Base-by-base conservation (phyloP, 1,140 invertebrate genomes). In the Ceratosolen fusciceps region DNA sequence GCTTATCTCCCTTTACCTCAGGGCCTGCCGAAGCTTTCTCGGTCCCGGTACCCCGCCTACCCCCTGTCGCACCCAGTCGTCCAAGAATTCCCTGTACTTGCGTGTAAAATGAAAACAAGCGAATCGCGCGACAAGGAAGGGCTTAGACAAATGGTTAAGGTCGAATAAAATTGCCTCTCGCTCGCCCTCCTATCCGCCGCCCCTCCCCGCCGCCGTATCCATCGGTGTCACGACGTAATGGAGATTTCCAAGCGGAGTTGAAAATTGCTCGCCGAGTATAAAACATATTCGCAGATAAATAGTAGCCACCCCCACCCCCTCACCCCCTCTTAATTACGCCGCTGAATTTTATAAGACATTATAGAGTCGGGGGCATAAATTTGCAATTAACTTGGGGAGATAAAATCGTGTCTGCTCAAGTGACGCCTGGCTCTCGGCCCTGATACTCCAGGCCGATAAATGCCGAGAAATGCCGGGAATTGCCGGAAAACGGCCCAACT, bases 401-500 rank as follows among this genome's bases (percentile, higher is more conserved):
- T 70, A 5, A 54, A 5, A 16, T 54, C 24, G 10, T 10, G 29
- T 74, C 37, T 37, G n/a, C 72, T 43, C 62, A 60, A 21, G 47
- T 16, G 72, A 49, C 14, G 24, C 19, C 34, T 74, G 24, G 62
- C 9, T 37, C 72, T 47, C 34, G 56, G n/a, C n/a, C n/a, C n/a
- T n/a, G n/a, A n/a, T n/a, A n/a, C n/a, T n/a, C n/a, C n/a, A n/a
- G n/a, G n/a, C n/a, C n/a, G n/a, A n/a, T n/a, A n/a, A n/a, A n/a
- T n/a, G n/a, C n/a, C n/a, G n/a, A 79, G 78, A 43, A 72, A 76
- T 52, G 80, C 76, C 77, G 47, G 58, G 77, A 82, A 82, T 81
- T 82, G 70, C 78, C 84, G 80, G 83, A 86, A 87, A 88, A 88
- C 84, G 84, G 83, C 81, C 72, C 80, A 85, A 88, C 84, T 88